Conservation (phyloP, 2,888 invertebrate species). For the Caenorhabditis sulstoni region DNA sequence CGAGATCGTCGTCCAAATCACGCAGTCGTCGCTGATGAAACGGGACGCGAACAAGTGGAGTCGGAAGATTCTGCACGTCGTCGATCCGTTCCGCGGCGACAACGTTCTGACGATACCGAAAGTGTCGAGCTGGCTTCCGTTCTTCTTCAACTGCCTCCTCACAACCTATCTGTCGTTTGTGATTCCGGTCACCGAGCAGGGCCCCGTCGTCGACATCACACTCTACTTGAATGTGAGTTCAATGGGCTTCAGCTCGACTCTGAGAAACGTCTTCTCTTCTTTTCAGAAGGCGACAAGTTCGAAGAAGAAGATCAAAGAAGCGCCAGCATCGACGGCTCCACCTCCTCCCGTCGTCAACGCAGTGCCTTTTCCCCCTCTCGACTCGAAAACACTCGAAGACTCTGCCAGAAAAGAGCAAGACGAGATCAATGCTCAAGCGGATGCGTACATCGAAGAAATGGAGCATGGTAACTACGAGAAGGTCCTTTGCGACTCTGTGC, state of each 20-base stretch:
- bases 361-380: neutral
- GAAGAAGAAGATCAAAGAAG: slow-evolving; percentile 4
- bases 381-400: too few species aligned
- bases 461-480: neutral
- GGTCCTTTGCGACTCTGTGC: neutral
- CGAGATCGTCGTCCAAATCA: slow-evolving; percentile 56
- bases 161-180: slow-evolving; percentile 42
- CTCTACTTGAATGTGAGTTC: slow-evolving; percentile 40
- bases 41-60: slow-evolving; percentile 52
- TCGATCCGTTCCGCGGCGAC: slow-evolving; percentile 63
- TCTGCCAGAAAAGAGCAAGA: slow-evolving; percentile 6
- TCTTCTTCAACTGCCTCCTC: slow-evolving; percentile 67
- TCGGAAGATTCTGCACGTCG: slow-evolving; percentile 54
- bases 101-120: slow-evolving; percentile 59
- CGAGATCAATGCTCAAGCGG: neutral
- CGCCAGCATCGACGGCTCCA: neutral
- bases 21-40: slow-evolving; percentile 22
- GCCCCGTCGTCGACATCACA: slow-evolving; percentile 30
- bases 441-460: slow-evolving; percentile 17
- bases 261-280: too few species aligned
- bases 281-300: slow-evolving; percentile 9
- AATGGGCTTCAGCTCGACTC: too few species aligned
- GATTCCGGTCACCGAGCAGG: slow-evolving; percentile 52
- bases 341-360: neutral
- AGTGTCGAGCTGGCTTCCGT: slow-evolving; percentile 58